Evolutionary conservation across 2,797 vertebrate species (phyloP).

Genomic region (Ibycter americanus): DNA sequence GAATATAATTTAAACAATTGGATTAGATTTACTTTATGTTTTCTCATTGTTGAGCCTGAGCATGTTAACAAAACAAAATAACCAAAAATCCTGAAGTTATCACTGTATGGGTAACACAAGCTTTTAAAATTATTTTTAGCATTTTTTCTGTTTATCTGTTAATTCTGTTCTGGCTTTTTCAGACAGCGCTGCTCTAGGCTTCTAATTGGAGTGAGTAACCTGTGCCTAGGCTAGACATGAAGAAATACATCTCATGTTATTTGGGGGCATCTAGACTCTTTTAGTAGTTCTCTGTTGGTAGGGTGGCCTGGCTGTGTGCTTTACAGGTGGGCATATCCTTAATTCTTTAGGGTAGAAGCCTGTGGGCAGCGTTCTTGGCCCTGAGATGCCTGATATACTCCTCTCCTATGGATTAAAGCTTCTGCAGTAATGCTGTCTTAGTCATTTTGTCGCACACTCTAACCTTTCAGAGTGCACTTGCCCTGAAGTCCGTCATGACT

Average conservation of each 20-base stretch:
- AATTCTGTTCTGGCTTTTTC: not conserved
- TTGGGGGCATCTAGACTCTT: not conserved
- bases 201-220: not conserved
- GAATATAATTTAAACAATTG: not conserved
- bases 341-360: not conserved
- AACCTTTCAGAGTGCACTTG: not conserved
- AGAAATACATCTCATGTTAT: not conserved
- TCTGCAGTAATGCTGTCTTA: not conserved
- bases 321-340: not conserved
- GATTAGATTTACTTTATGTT: not conserved
- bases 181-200: not conserved
- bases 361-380: not conserved
- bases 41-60: not conserved
- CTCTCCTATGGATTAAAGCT: not conserved
- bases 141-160: not conserved
- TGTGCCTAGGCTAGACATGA: not conserved
- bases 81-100: fast-evolving
- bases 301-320: not conserved
- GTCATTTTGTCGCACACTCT: not conserved
- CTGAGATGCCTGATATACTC: not conserved
- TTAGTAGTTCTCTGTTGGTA: not conserved
- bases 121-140: not conserved
- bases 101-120: not conserved
- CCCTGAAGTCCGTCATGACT: not conserved
- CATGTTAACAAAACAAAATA: not conserved